Conservation (phyloP, 1,140 invertebrate genomes). For the Drosophila carrolli region DNA sequence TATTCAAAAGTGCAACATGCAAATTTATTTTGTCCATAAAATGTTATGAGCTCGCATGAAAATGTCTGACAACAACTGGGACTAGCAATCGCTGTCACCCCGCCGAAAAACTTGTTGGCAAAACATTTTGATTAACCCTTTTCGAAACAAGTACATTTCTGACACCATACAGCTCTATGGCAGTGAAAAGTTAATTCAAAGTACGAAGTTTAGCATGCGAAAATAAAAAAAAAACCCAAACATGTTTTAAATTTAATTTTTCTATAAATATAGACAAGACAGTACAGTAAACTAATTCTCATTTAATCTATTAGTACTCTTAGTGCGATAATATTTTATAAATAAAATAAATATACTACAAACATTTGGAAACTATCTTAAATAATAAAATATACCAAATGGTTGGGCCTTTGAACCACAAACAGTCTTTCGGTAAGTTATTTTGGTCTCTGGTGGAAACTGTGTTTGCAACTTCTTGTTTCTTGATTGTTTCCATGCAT, state of each 20-base stretch:
- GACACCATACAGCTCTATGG: not conserved
- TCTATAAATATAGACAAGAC: no score
- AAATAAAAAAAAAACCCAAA: no score
- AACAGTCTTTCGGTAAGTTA: not conserved
- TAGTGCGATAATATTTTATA: not conserved
- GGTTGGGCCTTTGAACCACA: not conserved
- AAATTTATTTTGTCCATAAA: conserved; percentile 81
- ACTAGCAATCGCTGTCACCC: conserved; percentile 31
- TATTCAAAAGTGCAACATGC: conserved; percentile 83
- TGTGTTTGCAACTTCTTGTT: conserved; percentile 3
- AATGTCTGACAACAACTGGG: conserved; percentile 80
- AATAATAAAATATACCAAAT: not conserved
- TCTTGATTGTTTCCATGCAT: conserved; percentile 20
- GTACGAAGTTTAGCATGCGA: no score
- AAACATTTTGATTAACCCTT: conserved; percentile 25
- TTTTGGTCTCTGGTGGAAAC: not conserved
- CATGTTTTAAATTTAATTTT: no score
- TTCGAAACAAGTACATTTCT: not conserved
- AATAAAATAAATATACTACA: not conserved
- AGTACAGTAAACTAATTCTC: no score
- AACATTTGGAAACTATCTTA: not conserved
- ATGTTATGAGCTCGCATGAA: conserved; percentile 81
- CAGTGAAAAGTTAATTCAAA: not conserved
- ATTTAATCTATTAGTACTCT: no score
- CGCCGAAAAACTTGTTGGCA: conserved; percentile 47